Evolutionary conservation across 2,113 vertebrate genomes (phyloP), one percentile per base, ranked within the genome.

Genomic region (Dromas ardeola): DNA sequence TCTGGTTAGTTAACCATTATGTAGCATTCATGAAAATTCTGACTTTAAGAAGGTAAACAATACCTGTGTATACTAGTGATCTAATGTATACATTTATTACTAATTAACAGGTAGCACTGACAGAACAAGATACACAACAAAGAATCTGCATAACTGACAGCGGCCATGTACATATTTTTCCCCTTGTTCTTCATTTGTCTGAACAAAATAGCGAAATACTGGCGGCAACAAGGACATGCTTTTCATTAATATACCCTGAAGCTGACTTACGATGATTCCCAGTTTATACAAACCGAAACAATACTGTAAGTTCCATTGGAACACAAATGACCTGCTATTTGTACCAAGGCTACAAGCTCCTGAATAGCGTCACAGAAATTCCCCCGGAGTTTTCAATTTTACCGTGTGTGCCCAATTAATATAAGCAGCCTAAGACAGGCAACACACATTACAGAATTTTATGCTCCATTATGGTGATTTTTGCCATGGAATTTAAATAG

Each of bases 141-240:
- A 49, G 36, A 86, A 25, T 15, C 3, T 47, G 55, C 16, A 4
- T 32, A 52, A 42, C 40, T 42, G 88, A 45, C 9, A 63, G 29
- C 11, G 71, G 45, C 6, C 10, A 40, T 0, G 0, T 29, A 49
- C 0, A 2, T 36, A 36, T 14, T 45, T 30, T 53, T 11, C 11
- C 22, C 22, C 9, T 70, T 58, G 27, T 15, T 85, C 17, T 61
- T 77, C 10, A 49, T 43, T 19, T 52, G 32, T 8, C 27, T 36
- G 22, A 65, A 65, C 11, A 79, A 77, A 82, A 29, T 4, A 42
- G 16, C 32, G 16, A 73, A 21, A 4, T 14, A 66, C 0, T 7
- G 4, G 10, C 10, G 2, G 5, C 32, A 56, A 78, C 27, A 65
- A 38, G 34, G 30, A n/a, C 2, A 14, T 13, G 11, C 2, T 42